These are phyloP conservation scores for Sinella curviseta DNA, from an alignment of 1,140 invertebrate genomes.

Conservation along the genomic window DNA sequence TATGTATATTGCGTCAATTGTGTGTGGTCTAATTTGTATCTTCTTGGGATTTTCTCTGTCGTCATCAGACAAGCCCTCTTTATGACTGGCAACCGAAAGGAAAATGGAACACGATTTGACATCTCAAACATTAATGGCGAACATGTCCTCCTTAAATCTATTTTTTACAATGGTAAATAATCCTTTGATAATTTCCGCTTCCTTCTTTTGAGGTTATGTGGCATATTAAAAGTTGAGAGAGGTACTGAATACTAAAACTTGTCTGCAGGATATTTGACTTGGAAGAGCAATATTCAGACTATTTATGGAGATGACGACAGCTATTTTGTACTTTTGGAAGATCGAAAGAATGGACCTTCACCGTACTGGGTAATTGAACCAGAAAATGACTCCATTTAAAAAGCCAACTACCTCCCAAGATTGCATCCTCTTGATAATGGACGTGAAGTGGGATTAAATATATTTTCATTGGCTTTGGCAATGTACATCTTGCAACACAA, in stretches of 20 bases:
- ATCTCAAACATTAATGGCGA: slow-evolving; percentile 32
- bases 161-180: slow-evolving; percentile 29
- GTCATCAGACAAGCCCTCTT: slow-evolving; percentile 23
- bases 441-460: background rate
- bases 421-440: background rate
- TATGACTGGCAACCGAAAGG: slow-evolving; percentile 35
- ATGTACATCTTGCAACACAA: too few relatives aligned
- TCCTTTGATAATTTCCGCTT: background rate
- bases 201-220: background rate
- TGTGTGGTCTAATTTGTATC: background rate
- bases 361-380: slow-evolving; percentile 35
- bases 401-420: too few relatives aligned
- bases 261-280: slow-evolving; percentile 25
- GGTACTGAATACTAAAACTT: background rate
- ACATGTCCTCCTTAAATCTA: slow-evolving; percentile 29
- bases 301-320: slow-evolving; percentile 42
- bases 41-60: background rate
- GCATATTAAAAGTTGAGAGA: background rate
- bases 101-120: slow-evolving; percentile 37
- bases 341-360: slow-evolving; percentile 37
- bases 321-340: slow-evolving; percentile 37
- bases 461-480: too few relatives aligned
- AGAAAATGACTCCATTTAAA: slow-evolving; percentile 28
- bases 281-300: slow-evolving; percentile 39
- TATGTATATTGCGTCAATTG: too few relatives aligned